Evolutionary conservation across 2,888 invertebrate species (phyloP).

Genomic region (Drosophila incognita): DNA sequence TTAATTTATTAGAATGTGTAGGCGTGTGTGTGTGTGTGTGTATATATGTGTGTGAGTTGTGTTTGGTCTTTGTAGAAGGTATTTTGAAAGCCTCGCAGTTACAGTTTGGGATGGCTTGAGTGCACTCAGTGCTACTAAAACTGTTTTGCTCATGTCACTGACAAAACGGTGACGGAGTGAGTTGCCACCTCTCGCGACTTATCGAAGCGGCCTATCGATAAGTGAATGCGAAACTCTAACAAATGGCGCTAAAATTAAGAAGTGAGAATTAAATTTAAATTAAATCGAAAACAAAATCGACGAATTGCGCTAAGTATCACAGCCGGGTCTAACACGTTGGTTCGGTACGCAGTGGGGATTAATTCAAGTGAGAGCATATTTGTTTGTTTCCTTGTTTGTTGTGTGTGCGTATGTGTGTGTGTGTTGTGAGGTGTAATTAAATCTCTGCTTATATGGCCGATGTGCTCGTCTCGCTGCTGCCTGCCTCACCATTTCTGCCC

Average conservation of each 20-base stretch:
- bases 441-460: constrained; percentile 37
- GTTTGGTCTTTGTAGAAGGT: constrained; percentile 47
- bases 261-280: constrained; percentile 38
- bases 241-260: constrained; percentile 56
- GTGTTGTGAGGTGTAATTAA: constrained; percentile 15
- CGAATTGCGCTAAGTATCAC: constrained; percentile 84
- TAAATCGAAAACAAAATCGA: constrained; percentile 56
- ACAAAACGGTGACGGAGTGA: constrained; percentile 34
- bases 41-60: constrained; percentile 38
- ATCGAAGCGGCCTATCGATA: constrained; percentile 49
- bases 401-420: constrained; percentile 9
- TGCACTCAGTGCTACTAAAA: constrained; percentile 22
- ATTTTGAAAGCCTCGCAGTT: constrained; percentile 66
- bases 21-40: constrained; percentile 45
- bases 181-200: constrained; percentile 31
- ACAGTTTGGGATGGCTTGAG: constrained; percentile 34
- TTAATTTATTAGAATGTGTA: constrained; percentile 78
- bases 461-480: constrained; percentile 37
- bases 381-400: constrained; percentile 12
- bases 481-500: constrained; percentile 65
- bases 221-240: constrained; percentile 43
- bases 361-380: constrained; percentile 35
- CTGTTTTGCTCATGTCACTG: constrained; percentile 10
- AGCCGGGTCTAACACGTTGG: constrained; percentile 85
- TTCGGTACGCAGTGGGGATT: constrained; percentile 59